phyloP scores from a whole-genome alignment of 2,113 vertebrate genomes.

The Oostethus manadensis region DNA sequence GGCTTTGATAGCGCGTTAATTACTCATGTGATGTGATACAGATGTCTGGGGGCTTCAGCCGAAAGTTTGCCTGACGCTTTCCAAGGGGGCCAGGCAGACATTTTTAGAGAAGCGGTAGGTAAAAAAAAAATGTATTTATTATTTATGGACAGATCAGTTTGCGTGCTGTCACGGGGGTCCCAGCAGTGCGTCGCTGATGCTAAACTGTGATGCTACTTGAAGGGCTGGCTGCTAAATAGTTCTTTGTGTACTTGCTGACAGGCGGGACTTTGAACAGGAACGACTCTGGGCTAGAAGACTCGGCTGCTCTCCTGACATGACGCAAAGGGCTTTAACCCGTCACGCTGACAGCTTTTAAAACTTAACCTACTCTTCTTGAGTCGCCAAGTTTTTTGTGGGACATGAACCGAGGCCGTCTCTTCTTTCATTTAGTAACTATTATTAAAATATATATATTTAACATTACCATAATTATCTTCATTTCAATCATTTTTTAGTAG shows the following conservation, averaged over 20 bases:
- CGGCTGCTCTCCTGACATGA: constrained; percentile 56
- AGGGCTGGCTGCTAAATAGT: constrained; percentile 77
- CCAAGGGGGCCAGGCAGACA: constrained; percentile 75
- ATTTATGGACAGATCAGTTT: constrained; percentile 76
- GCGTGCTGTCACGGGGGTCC: constrained; percentile 73
- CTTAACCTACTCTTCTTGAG: constrained; percentile 40
- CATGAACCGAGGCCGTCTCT: not conserved
- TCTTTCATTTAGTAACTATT: too few species aligned
- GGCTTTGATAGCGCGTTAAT: constrained; percentile 80
- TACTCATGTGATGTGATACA: constrained; percentile 79
- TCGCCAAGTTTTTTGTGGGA: too few species aligned
- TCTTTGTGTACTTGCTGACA: constrained; percentile 76
- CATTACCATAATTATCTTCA: too few species aligned
- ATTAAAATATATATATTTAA: too few species aligned
- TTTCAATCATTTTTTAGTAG: too few species aligned
- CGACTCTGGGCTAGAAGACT: constrained; percentile 63
- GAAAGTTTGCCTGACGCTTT: constrained; percentile 77
- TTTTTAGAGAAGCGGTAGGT: constrained; percentile 79
- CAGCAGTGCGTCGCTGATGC: constrained; percentile 70
- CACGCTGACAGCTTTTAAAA: constrained; percentile 51
- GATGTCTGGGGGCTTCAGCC: constrained; percentile 78
- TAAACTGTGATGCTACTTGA: constrained; percentile 78
- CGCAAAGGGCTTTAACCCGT: constrained; percentile 51
- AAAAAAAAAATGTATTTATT: constrained; percentile 79
- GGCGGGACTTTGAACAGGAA: constrained; percentile 74